Conservation (phyloP, 92 coral and sea anemone species). For the Galaxea fascicularis region DNA sequence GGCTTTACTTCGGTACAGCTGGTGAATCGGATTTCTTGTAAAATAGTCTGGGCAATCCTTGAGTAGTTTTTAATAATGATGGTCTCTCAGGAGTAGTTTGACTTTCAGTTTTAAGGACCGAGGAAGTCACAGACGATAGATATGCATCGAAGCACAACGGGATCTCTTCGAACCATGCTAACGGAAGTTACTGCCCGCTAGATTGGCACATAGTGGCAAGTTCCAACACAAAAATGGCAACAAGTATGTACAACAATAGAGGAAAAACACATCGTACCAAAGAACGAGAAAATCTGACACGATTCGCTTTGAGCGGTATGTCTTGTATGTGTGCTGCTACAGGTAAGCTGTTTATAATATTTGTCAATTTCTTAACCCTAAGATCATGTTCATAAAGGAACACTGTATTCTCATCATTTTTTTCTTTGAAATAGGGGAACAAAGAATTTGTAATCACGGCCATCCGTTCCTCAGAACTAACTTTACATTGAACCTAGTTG, state of each 20-base stretch:
- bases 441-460: not conserved
- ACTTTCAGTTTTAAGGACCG: not conserved
- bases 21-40: not conserved
- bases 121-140: not conserved
- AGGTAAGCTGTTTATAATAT: constrained; percentile 43
- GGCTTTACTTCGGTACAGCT: not conserved
- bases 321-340: constrained; percentile 88
- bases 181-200: not conserved
- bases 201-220: not conserved
- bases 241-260: constrained; percentile 20
- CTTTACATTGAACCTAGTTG: not conserved
- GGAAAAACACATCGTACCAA: not conserved
- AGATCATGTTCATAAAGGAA: not conserved
- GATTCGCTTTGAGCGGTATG: constrained; percentile 79
- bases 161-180: not conserved
- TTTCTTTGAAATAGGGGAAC: not conserved
- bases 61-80: not conserved
- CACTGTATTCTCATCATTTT: not conserved
- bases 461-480: no score
- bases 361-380: not conserved
- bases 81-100: not conserved
- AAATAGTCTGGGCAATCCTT: not conserved
- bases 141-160: not conserved
- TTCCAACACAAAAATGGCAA: constrained; percentile 8
- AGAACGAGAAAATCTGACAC: constrained; percentile 50